Evolutionary conservation across 2,113 vertebrate species (phyloP).

Genomic region (Burhinus bistriatus): DNA sequence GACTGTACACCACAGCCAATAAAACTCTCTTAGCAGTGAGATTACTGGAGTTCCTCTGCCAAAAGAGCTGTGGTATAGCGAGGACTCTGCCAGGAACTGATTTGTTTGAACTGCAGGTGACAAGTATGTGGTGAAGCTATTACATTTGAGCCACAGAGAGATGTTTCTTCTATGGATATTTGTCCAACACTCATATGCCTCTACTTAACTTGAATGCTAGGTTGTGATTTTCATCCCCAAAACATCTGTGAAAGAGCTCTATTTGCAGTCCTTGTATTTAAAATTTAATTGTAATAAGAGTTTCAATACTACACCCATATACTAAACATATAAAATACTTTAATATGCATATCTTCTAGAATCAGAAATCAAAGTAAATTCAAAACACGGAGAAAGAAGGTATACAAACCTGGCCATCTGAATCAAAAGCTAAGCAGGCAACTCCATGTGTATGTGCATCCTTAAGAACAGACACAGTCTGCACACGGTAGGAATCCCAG

Average conservation of each 20-base stretch:
- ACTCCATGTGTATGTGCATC: conserved; percentile 94
- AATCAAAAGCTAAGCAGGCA: conserved; percentile 91
- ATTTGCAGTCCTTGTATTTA: neutral
- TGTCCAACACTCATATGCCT: neutral
- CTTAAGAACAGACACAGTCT: conserved; percentile 92
- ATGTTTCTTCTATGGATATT: neutral
- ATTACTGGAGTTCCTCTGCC: neutral
- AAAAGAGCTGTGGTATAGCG: neutral
- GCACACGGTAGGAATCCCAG: conserved; percentile 91
- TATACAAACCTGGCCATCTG: conserved; percentile 90
- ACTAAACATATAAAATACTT: neutral
- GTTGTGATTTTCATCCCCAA: neutral
- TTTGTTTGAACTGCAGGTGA: neutral
- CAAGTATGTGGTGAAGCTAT: neutral
- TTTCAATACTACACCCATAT: neutral
- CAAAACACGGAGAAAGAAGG: neutral
- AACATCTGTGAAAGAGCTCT: neutral
- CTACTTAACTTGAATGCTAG: neutral
- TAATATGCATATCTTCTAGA: accelerated
- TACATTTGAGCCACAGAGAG: neutral
- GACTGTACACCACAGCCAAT: neutral
- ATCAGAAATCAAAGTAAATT: neutral
- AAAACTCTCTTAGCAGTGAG: neutral
- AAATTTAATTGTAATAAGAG: neutral
- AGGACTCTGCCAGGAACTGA: neutral